Base-by-base conservation (phyloP, 1,140 invertebrate species). In the Fopius arisanus region DNA sequence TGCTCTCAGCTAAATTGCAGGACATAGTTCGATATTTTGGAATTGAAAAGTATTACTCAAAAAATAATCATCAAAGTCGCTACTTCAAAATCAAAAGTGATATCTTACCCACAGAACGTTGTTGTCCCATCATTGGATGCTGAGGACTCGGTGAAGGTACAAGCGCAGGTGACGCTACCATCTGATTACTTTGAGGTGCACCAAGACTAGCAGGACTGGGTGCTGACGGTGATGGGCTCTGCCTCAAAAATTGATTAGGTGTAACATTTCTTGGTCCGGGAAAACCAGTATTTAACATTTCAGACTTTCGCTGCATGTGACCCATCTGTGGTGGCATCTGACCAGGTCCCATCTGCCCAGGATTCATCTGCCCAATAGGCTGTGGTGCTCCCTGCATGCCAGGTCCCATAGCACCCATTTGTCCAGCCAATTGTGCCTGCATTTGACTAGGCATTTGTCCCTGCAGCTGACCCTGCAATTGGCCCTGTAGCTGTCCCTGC, bases 141-240 rank as follows among this genome's bases (percentile, higher is more conserved):
- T 91, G 91, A 28, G 92, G 88, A 75, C 90, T 91, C 19, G 92
- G 92, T n/a, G 92, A 92, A n/a, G 92, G 91, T 59, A 91, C 92
- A 67, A 93, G 80, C 26, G 92, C 93, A 7, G 93, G 93, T 10
- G 92, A 94, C 29, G 92, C 88, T 14, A 92, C 91, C 91, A 93
- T 93, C 79, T 92, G 91, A 78, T 89, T 91, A 70, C 86, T 87
- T 21, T 82, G 69, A 1, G 91, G 91, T 10, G 90, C 91, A 48
- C 89, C 89, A 83, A 92, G 88, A 59, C 89, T 89, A 75, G 90
- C 91, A 1, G 92, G 92, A 75, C 92, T 92, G 16, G 92, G 91
- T n/a, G 91, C 92, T 12, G 92, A 92, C 3, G 91, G 91, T 6
- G 91, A 92, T 10, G 92, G 93, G 79, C 92, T 93, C 79, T 93